Percentiles rank a stretch among this genome's conserved stretches.
Conservation (phyloP, 2,797 vertebrate species). For the Melanotaenia parkinsoni region DNA sequence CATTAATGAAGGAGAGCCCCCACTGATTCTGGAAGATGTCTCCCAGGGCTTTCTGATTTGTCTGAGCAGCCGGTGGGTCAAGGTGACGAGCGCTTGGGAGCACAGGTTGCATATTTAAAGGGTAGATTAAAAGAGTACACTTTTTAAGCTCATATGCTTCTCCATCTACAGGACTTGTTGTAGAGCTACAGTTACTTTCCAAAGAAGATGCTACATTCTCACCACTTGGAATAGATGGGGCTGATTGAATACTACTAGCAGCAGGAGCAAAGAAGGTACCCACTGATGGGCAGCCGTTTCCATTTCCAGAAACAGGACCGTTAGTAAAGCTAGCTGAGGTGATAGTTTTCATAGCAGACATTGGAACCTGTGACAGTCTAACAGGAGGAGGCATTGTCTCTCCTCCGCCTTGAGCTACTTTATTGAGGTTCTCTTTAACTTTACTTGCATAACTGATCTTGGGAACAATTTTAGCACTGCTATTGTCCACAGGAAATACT, state of each 20-base stretch:
- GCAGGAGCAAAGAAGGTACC: constrained; percentile 91
- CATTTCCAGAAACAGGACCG: constrained; percentile 90
- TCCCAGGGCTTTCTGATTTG: constrained; percentile 96
- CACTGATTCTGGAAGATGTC: constrained; percentile 99
- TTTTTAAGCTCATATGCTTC: constrained; percentile 90
- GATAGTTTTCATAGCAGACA: constrained; percentile 98
- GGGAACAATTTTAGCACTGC: constrained; percentile 99
- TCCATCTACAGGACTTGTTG: constrained; percentile 78
- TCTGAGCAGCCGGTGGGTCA: constrained; percentile 83
- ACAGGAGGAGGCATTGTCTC: constrained; percentile 82
- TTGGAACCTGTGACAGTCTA: constrained; percentile 94
- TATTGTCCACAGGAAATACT: constrained; percentile 99
- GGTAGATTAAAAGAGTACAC: constrained; percentile 95
- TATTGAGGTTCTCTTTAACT: constrained; percentile 99
- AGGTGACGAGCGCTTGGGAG: constrained; percentile 88
- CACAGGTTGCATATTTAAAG: constrained; percentile 98
- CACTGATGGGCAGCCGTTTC: constrained; percentile 84
- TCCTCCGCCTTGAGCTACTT: constrained; percentile 89
- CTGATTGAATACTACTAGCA: constrained; percentile 88
- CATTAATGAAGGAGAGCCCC: constrained; percentile 99
- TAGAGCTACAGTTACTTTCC: constrained; percentile 79
- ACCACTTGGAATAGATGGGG: constrained; percentile 81
- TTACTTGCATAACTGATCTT: constrained; percentile 99
- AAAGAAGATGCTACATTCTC: constrained; percentile 87
- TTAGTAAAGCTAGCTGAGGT: constrained; percentile 97